Conservation (phyloP, 1,140 invertebrate species). For the Penaeus chinensis region DNA sequence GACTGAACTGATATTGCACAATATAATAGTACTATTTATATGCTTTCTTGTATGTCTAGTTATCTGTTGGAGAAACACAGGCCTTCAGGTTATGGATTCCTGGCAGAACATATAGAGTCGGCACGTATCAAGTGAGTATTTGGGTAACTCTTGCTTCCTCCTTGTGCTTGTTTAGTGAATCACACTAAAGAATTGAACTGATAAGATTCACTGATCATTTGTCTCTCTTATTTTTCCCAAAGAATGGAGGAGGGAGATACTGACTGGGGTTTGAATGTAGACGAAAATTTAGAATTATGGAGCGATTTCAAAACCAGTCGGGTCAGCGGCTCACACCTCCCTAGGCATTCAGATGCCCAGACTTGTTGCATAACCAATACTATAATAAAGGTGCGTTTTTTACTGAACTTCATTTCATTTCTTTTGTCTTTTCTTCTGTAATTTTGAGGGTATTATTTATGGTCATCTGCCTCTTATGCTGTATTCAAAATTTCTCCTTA, state of each 20-base stretch:
- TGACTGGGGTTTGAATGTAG: conserved; percentile 44
- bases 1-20: too few species aligned
- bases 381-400: conserved; percentile 68
- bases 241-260: conserved; percentile 46
- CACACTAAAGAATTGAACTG: too few species aligned
- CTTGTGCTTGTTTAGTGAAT: background rate
- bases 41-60: background rate
- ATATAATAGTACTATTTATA: background rate
- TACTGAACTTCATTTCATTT: background rate
- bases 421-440: background rate
- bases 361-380: conserved; percentile 67
- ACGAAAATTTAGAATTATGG: conserved; percentile 58
- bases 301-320: conserved; percentile 66
- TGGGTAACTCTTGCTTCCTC: background rate
- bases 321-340: conserved; percentile 69
- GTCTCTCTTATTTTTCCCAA: background rate
- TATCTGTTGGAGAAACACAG: conserved; percentile 52
- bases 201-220: too few species aligned
- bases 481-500: too few species aligned
- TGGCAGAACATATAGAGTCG: conserved; percentile 33
- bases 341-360: conserved; percentile 70
- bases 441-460: too few species aligned
- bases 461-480: too few species aligned
- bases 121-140: conserved; percentile 45
- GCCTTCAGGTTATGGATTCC: conserved; percentile 43